A percentile compares a stretch with the other conserved stretches of the same genome.
phyloP scores from a whole-genome alignment of 1,140 invertebrate genomes.

The Amyelois transitella region DNA sequence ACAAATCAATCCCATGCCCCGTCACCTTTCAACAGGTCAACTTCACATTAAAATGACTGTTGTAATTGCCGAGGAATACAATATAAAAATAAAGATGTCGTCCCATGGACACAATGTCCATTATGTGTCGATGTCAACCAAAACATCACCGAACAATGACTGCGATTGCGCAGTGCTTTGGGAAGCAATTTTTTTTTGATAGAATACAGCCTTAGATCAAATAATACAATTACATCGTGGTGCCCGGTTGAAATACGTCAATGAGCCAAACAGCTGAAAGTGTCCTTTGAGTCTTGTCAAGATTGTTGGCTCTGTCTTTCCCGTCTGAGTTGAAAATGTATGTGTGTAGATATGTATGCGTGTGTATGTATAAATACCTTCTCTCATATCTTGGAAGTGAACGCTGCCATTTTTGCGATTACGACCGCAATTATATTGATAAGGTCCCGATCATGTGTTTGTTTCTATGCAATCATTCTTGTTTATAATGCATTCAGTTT shows the following conservation, averaged over 20 bases:
- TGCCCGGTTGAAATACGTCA: too few species aligned
- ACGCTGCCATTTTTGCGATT: neutral
- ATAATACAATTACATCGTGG: too few species aligned
- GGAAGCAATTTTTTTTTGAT: neutral
- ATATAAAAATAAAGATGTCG: neutral
- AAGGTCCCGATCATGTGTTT: neutral
- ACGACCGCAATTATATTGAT: neutral
- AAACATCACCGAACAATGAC: conserved; percentile 3
- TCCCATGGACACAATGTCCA: conserved; percentile 5
- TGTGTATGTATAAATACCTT: neutral
- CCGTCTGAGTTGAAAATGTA: too few species aligned
- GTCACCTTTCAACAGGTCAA: neutral
- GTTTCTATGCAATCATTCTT: neutral
- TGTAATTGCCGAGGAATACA: neutral
- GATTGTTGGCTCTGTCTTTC: too few species aligned
- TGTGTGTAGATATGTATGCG: too few species aligned
- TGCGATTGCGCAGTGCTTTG: neutral
- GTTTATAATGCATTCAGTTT: too few species aligned
- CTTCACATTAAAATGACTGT: neutral
- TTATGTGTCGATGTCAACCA: conserved; percentile 1
- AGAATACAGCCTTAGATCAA: neutral
- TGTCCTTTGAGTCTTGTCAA: too few species aligned
- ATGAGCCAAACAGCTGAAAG: too few species aligned
- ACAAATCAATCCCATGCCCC: neutral
- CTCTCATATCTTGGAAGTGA: neutral